Percentiles rank a stretch among this genome's conserved stretches.
Evolutionary conservation across 2,797 vertebrate genomes (phyloP).

Genomic region (Pyrrhura leucotis): DNA sequence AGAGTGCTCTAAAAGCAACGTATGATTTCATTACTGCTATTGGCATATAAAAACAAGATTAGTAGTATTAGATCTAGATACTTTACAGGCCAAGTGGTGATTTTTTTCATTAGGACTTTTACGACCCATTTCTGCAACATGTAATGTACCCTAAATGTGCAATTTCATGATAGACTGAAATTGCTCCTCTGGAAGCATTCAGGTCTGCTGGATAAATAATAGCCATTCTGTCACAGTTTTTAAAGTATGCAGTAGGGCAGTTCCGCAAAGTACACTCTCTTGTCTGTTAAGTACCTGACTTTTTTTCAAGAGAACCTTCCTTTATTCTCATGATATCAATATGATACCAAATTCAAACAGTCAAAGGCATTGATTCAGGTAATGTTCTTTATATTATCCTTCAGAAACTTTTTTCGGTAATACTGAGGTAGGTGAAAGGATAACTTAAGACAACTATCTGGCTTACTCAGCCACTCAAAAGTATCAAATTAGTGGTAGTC

Average conservation of each 20-base stretch:
- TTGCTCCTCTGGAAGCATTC: neutral
- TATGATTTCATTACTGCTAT: neutral
- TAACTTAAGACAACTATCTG: neutral
- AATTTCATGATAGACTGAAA: neutral
- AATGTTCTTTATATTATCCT: neutral
- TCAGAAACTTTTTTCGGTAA: neutral
- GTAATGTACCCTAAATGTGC: neutral
- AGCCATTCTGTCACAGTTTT: neutral
- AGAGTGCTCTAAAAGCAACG: neutral
- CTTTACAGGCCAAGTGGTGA: neutral
- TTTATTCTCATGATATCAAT: neutral
- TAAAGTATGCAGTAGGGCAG: neutral
- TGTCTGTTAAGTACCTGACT: neutral
- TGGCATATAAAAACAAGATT: neutral
- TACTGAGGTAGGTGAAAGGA: neutral
- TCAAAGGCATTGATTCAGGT: neutral
- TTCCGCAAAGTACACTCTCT: neutral
- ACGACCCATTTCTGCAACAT: neutral
- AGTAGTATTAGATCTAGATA: neutral
- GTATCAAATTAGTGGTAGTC: neutral
- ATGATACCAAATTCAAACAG: neutral
- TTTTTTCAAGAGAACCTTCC: neutral
- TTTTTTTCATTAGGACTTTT: constrained; percentile 14
- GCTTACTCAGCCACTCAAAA: neutral
- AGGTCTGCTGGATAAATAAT: neutral